Conservation (phyloP, 2,797 vertebrate genomes). For the Myiotriccus ornatus region DNA sequence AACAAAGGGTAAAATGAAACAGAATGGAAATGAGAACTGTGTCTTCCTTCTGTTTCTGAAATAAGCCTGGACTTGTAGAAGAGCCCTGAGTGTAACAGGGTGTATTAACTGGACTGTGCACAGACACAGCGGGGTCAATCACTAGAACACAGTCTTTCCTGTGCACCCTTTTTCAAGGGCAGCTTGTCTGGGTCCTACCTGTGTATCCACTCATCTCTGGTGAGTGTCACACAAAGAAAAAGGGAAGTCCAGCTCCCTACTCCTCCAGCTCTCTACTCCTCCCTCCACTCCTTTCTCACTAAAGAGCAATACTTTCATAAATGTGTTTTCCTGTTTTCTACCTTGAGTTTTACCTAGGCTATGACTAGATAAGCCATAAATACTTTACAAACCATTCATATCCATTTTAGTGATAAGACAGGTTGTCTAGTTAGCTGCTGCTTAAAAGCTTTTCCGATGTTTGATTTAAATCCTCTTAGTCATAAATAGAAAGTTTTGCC, state of each 20-base stretch:
- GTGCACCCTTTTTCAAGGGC: background rate
- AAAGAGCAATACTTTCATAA: background rate
- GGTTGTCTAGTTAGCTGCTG: background rate
- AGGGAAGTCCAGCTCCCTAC: background rate
- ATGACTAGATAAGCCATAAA: background rate
- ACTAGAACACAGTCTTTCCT: background rate
- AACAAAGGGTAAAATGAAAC: background rate
- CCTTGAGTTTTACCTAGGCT: background rate
- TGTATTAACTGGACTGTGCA: background rate
- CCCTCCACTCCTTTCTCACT: background rate
- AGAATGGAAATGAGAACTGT: background rate
- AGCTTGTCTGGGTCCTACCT: background rate
- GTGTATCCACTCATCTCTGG: background rate
- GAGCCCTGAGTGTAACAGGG: background rate
- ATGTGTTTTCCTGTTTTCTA: background rate
- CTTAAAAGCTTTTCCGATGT: background rate
- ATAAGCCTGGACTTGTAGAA: background rate
- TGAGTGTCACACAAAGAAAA: background rate
- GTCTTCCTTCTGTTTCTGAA: background rate
- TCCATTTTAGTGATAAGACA: background rate
- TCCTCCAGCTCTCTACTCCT: background rate
- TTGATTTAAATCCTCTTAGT: background rate
- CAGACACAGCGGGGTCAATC: fast-evolving
- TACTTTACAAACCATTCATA: background rate
- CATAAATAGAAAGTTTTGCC: background rate